A percentile compares a stretch with the other conserved stretches of the same genome.
These are phyloP conservation scores for Teleogryllus oceanicus DNA, from an alignment of 2,888 invertebrate genomes.

Conservation along the genomic window DNA sequence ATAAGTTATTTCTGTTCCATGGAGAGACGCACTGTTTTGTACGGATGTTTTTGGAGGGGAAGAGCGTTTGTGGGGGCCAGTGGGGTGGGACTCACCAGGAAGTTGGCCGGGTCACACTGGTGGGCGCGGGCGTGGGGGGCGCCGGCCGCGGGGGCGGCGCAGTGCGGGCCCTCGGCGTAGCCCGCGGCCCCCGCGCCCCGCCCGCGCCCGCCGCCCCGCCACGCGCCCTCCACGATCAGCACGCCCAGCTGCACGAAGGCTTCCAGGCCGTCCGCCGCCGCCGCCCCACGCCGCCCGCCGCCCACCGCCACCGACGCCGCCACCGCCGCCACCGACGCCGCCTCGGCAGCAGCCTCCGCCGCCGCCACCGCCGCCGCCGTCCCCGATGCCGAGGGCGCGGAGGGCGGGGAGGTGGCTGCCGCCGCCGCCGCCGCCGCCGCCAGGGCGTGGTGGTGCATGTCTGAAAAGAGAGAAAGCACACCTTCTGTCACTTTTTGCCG, in stretches of 20 bases:
- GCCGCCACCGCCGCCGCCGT: background rate
- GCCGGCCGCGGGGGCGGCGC: conserved; percentile 44
- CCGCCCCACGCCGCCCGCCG: conserved; percentile 37
- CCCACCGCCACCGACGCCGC: background rate
- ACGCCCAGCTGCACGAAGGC: conserved; percentile 57
- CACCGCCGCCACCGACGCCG: background rate
- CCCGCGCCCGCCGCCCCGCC: conserved; percentile 45
- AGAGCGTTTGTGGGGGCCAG: too few species aligned
- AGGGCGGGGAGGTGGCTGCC: background rate
- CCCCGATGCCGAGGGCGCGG: background rate
- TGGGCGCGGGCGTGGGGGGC: conserved; percentile 37
- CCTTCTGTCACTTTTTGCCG: too few species aligned
- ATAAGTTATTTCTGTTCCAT: too few species aligned
- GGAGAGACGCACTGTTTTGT: too few species aligned
- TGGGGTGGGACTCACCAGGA: conserved; percentile 53
- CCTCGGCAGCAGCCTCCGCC: background rate
- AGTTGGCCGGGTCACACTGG: conserved; percentile 53
- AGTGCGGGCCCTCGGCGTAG: conserved; percentile 68
- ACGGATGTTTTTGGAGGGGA: too few species aligned
- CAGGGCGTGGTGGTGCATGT: conserved; percentile 18
- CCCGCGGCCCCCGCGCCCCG: conserved; percentile 46
- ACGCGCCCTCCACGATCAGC: conserved; percentile 60
- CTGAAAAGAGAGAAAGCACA: background rate
- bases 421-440: background rate
- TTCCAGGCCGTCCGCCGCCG: conserved; percentile 54